These are phyloP conservation scores for Drosophila diplacantha DNA, from an alignment of 2,888 invertebrate species.

Conservation along the genomic window DNA sequence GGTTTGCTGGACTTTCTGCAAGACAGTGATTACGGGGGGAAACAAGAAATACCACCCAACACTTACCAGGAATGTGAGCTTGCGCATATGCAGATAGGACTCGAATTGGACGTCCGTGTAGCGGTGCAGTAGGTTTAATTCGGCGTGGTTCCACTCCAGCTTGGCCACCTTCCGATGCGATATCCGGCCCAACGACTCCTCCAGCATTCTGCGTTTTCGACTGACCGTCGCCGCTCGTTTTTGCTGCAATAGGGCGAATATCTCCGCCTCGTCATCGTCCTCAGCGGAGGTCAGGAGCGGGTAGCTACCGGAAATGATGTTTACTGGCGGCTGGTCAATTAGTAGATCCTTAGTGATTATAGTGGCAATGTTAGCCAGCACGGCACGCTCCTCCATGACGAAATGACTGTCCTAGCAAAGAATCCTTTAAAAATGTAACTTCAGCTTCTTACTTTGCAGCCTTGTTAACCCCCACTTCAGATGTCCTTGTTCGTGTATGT, in stretches of 20 bases:
- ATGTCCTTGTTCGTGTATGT: not conserved
- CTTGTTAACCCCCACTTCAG: conserved; percentile 11
- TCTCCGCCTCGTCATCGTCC: conserved; percentile 69
- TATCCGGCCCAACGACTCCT: not conserved
- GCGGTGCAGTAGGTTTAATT: conserved; percentile 72
- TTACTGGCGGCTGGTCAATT: conserved; percentile 59
- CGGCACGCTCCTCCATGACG: conserved; percentile 73
- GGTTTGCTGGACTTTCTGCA: conserved; percentile 55
- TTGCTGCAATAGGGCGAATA: conserved; percentile 51
- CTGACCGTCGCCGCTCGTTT: conserved; percentile 29
- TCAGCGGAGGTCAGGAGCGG: conserved; percentile 59
- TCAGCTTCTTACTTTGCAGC: not conserved
- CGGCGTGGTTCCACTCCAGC: conserved; percentile 50
- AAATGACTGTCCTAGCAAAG: not conserved
- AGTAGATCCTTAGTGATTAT: conserved; percentile 75
- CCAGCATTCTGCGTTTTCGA: conserved; percentile 34
- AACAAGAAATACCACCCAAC: not conserved
- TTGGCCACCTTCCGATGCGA: conserved; percentile 28
- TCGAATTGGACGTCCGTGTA: conserved; percentile 70
- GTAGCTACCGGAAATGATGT: conserved; percentile 19
- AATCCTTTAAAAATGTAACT: not conserved
- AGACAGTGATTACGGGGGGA: not conserved
- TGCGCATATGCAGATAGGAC: conserved; percentile 71
- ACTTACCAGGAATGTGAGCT: conserved; percentile 72
- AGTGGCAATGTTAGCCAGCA: conserved; percentile 75